Conservation (phyloP, 2,888 invertebrate genomes). For the Antheraea yamamai region DNA sequence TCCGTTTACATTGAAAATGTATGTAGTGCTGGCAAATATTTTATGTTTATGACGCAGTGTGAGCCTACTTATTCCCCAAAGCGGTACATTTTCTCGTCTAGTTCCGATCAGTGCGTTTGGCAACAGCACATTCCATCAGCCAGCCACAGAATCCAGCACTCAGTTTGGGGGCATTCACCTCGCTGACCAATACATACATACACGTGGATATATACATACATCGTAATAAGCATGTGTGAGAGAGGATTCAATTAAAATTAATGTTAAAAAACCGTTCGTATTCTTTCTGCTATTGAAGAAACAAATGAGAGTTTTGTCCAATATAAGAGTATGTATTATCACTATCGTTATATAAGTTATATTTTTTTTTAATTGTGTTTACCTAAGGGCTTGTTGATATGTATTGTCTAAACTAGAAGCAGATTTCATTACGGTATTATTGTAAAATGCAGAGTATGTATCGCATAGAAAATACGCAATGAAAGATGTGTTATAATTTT, state of each 20-base stretch:
- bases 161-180: conserved; percentile 64
- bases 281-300: neutral
- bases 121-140: conserved; percentile 71
- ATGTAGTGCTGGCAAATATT: conserved; percentile 17
- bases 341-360: neutral
- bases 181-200: conserved; percentile 45
- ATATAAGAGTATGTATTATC: neutral
- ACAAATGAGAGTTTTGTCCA: neutral
- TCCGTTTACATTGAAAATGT: conserved; percentile 7
- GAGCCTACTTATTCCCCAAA: conserved; percentile 55
- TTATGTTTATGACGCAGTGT: conserved; percentile 20
- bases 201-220: conserved; percentile 31
- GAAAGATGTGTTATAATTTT: no score
- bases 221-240: conserved; percentile 25
- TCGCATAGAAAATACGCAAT: no score
- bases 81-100: conserved; percentile 59
- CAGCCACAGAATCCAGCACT: conserved; percentile 61
- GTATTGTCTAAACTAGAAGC: no score
- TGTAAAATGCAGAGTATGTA: no score
- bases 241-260: conserved; percentile 33
- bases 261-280: conserved; percentile 15
- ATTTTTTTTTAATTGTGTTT: no score
- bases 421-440: no score
- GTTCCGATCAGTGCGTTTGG: conserved; percentile 77
- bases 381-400: no score